Conservation (phyloP, 2,113 vertebrate genomes). For the Fulica atra region DNA sequence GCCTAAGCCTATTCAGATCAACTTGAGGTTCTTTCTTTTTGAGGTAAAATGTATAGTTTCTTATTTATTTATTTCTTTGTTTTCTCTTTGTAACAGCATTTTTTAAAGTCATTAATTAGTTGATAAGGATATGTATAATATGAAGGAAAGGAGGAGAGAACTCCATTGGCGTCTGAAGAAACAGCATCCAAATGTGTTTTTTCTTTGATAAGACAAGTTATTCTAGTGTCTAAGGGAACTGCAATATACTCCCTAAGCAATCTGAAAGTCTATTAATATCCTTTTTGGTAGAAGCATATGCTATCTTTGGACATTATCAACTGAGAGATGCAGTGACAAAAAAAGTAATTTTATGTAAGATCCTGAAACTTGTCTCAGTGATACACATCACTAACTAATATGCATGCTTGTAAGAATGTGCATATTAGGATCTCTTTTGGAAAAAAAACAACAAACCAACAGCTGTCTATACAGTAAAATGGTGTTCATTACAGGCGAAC, state of each 20-base stretch:
- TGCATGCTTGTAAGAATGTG: neutral
- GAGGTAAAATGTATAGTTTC: neutral
- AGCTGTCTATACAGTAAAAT: neutral
- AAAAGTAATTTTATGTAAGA: neutral
- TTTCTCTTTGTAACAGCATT: neutral
- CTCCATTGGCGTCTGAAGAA: neutral
- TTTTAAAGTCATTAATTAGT: neutral
- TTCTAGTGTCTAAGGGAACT: neutral
- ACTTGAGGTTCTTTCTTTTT: neutral
- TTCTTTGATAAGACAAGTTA: neutral
- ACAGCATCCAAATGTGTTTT: neutral
- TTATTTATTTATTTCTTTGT: neutral
- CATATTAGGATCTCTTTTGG: neutral
- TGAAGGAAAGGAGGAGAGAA: neutral
- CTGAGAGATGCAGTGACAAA: neutral
- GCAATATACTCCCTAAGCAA: neutral
- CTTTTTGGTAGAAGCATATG: neutral
- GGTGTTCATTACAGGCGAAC: neutral
- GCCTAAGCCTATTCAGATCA: neutral
- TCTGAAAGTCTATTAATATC: neutral
- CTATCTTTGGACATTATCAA: neutral
- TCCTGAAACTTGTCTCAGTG: neutral
- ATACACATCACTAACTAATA: neutral
- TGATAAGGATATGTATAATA: neutral
- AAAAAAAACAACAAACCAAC: rapidly evolving